phyloP scores from a whole-genome alignment of 2,888 invertebrate species.

The Pseudococcus jackbeardsleyi region DNA sequence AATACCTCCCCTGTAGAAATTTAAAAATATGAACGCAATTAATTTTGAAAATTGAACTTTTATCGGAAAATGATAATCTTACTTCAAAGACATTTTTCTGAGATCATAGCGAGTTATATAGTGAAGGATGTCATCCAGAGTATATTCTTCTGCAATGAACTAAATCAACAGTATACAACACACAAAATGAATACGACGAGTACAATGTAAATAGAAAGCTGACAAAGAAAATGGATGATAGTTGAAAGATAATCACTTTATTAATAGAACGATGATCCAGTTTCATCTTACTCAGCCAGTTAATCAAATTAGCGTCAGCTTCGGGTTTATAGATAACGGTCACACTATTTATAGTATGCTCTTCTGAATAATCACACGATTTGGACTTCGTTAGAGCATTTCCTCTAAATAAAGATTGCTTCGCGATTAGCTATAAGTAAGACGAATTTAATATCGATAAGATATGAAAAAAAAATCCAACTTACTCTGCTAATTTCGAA shows the following conservation, averaged over 20 bases:
- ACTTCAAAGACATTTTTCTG: slow-evolving; percentile 83
- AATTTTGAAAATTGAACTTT: too few relatives aligned
- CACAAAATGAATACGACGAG: background rate
- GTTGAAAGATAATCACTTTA: slow-evolving; percentile 71
- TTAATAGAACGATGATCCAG: slow-evolving; percentile 79
- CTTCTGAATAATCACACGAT: slow-evolving; percentile 29
- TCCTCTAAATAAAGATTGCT: background rate
- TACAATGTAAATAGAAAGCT: background rate
- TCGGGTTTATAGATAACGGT: background rate
- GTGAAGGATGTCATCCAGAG: slow-evolving; percentile 84
- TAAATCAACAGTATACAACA: slow-evolving; percentile 67
- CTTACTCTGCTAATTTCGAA: background rate
- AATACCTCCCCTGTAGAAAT: slow-evolving; percentile 78
- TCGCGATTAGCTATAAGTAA: background rate
- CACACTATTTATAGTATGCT: background rate
- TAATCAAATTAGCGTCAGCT: slow-evolving; percentile 75
- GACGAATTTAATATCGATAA: background rate
- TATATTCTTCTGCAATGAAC: slow-evolving; percentile 82
- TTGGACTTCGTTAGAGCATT: background rate
- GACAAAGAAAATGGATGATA: background rate
- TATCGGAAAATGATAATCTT: slow-evolving; percentile 66
- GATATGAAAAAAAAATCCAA: background rate
- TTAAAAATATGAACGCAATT: slow-evolving; percentile 5
- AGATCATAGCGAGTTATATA: slow-evolving; percentile 88
- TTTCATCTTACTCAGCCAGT: slow-evolving; percentile 81